phyloP scores from a whole-genome alignment of 1,140 invertebrate species.

The Caenorhabditis tropicalis region DNA sequence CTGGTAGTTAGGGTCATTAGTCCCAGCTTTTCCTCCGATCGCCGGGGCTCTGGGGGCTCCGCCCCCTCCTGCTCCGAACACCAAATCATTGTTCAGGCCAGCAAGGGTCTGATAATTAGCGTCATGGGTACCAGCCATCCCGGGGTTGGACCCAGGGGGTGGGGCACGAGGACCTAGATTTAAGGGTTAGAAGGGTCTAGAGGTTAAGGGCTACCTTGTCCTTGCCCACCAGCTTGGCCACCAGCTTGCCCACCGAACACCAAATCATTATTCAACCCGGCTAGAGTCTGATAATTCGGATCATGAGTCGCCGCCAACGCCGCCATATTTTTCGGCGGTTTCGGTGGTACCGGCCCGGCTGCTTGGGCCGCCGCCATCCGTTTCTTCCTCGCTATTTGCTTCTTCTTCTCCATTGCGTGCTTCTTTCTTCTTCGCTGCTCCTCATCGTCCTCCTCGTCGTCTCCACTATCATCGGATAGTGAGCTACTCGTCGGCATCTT shows the following conservation, averaged over 20 bases:
- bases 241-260: not conserved
- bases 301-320: not conserved
- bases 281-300: slow-evolving; percentile 13
- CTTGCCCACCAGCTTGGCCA: not conserved
- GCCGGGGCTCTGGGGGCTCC: not conserved
- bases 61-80: not conserved
- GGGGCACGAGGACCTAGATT: not conserved
- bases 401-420: not conserved
- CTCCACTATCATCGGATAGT: not conserved
- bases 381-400: not conserved
- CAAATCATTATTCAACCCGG: slow-evolving; percentile 3
- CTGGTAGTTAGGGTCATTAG: slow-evolving; percentile 37
- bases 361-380: not conserved
- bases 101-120: slow-evolving; percentile 20
- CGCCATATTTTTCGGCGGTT: slow-evolving; percentile 13
- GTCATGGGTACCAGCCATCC: slow-evolving; percentile 24
- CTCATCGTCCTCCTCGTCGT: not conserved
- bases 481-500: too few species aligned
- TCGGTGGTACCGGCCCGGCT: too few species aligned
- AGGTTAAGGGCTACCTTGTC: not conserved
- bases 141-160: not conserved
- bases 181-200: not conserved
- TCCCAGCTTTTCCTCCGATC: slow-evolving; percentile 11
- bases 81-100: slow-evolving; percentile 9
- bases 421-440: not conserved